Percentiles rank a stretch among this genome's conserved stretches.
phyloP scores from a whole-genome alignment of 2,113 vertebrate species.

The Telmatochromis sp. region DNA sequence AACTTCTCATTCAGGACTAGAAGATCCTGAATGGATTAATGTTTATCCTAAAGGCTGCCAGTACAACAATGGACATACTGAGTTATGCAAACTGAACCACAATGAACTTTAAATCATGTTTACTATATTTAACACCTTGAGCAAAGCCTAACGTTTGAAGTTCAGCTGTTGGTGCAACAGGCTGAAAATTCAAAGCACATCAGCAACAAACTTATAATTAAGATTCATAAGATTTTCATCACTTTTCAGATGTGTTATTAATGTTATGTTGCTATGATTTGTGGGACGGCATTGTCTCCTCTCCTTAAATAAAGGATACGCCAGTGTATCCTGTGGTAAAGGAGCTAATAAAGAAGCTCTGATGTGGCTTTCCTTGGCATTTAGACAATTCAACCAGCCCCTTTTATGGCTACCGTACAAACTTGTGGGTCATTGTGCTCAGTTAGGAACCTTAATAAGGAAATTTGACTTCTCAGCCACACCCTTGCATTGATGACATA shows the following conservation, averaged over 20 bases:
- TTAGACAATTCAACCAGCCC: not conserved
- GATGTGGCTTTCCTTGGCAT: not conserved
- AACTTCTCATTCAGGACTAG: not conserved
- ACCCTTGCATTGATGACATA: not conserved
- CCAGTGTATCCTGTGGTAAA: not conserved
- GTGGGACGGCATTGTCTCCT: not conserved
- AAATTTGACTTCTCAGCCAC: not conserved
- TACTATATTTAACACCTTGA: not conserved
- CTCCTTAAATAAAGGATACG: not conserved
- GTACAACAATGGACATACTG: not conserved
- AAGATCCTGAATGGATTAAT: not conserved
- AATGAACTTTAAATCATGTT: not conserved
- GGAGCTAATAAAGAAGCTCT: not conserved
- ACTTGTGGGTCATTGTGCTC: not conserved
- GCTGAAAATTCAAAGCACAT: not conserved
- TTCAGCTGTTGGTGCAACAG: not conserved
- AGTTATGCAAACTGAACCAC: not conserved
- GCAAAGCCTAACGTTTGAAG: not conserved
- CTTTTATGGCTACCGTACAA: not conserved
- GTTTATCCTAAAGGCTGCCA: not conserved
- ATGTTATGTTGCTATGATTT: not conserved
- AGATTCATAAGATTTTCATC: not conserved
- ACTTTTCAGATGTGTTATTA: not conserved
- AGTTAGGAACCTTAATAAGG: not conserved
- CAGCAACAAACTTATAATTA: not conserved